These are phyloP conservation scores for Brachionus calyciflorus DNA, from an alignment of 1,140 invertebrate genomes.

Conservation along the genomic window DNA sequence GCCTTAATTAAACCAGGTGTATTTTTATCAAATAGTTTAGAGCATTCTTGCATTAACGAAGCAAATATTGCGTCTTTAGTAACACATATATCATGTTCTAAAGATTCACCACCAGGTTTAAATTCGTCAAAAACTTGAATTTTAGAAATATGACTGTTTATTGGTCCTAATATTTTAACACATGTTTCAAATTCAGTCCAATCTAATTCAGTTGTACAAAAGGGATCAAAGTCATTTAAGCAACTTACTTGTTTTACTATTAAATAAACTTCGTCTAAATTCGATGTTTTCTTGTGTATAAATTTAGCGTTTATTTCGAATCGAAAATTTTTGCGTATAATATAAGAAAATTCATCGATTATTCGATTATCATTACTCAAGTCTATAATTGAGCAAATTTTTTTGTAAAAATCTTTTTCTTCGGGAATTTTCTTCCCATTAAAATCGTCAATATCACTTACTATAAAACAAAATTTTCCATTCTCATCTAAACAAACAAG, in stretches of 20 bases:
- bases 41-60: conserved; percentile 35
- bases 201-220: not conserved
- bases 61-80: conserved; percentile 1
- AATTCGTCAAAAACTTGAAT: conserved; percentile 31
- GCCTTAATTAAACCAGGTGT: conserved; percentile 23
- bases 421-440: conserved; percentile 28
- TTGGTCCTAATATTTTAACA: conserved; percentile 39
- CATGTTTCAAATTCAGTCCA: conserved; percentile 45
- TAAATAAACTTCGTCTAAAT: not conserved
- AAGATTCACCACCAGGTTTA: conserved; percentile 4
- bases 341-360: conserved; percentile 11
- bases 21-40: conserved; percentile 35
- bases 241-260: conserved; percentile 22
- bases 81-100: not conserved
- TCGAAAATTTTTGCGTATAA: conserved; percentile 1
- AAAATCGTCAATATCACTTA: conserved; percentile 36
- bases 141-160: conserved; percentile 14
- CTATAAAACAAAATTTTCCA: conserved; percentile 27
- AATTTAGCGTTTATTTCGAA: conserved; percentile 35
- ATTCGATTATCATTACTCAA: conserved; percentile 2
- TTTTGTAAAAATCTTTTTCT: conserved; percentile 27
- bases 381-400: conserved; percentile 38
- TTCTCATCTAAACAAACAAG: not conserved
- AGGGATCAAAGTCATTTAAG: conserved; percentile 43
- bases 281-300: not conserved